phyloP scores from a whole-genome alignment of 2,113 vertebrate genomes.

The Nycticorax nycticorax region DNA sequence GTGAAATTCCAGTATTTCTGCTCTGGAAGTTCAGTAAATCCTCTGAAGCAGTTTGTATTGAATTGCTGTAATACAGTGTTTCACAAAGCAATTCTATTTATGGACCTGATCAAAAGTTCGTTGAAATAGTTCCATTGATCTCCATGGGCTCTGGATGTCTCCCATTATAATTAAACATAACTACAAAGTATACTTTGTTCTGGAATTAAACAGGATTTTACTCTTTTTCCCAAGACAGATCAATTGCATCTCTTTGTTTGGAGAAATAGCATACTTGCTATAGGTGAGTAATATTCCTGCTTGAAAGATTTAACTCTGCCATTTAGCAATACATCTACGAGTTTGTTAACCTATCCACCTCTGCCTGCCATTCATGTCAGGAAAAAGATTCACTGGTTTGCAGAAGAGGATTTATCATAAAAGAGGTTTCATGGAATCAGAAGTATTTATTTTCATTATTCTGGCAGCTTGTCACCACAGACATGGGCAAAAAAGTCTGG shows the following conservation, averaged over 20 bases:
- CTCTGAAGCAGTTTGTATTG: not conserved
- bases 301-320: not conserved
- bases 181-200: not conserved
- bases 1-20: not conserved
- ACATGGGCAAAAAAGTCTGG: not conserved
- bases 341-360: not conserved
- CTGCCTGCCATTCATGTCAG: not conserved
- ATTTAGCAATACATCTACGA: not conserved
- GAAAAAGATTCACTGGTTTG: not conserved
- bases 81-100: constrained; percentile 7
- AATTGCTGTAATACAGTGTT: not conserved
- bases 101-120: not conserved
- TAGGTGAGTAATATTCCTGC: not conserved
- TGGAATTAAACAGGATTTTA: not conserved
- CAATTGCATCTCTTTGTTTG: not conserved
- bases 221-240: not conserved
- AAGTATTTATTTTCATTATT: not conserved
- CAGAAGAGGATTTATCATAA: not conserved
- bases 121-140: constrained; percentile 5
- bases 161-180: not conserved
- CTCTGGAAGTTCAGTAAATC: not conserved
- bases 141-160: not conserved
- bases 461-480: not conserved
- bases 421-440: not conserved
- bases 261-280: not conserved